phyloP scores from a whole-genome alignment of 1,140 invertebrate species.

The Yoshiicerus persimilis region DNA sequence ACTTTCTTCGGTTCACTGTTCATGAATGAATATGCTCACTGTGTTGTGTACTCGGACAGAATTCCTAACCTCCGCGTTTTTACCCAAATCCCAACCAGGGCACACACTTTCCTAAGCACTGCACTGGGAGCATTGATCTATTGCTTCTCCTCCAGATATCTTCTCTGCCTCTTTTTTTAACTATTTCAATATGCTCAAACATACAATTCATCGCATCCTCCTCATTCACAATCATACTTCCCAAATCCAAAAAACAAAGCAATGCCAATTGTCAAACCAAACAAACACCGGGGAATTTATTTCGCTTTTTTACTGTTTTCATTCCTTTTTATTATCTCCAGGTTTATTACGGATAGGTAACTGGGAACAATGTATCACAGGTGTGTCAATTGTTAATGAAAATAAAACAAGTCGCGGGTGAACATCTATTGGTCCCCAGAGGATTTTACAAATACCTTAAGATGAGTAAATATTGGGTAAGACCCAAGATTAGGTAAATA shows the following conservation, averaged over 20 bases:
- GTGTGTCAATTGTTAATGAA: not conserved
- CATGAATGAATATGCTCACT: not conserved
- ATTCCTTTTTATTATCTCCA: not conserved
- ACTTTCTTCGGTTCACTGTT: not conserved
- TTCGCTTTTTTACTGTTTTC: not conserved
- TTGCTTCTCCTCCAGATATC: not conserved
- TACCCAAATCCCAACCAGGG: not conserved
- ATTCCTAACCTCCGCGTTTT: not conserved
- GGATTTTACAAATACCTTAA: not conserved
- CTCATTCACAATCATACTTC: not conserved
- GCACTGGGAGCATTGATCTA: not conserved
- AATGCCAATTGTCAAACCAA: not conserved
- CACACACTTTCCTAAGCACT: not conserved
- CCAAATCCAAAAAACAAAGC: not conserved
- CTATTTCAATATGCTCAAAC: not conserved
- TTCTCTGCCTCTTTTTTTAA: not conserved
- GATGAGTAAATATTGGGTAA: not conserved
- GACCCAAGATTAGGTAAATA: not conserved
- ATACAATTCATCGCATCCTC: not conserved
- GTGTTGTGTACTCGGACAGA: not conserved
- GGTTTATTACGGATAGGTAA: too few relatives aligned
- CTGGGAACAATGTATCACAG: not conserved
- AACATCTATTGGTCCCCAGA: not conserved
- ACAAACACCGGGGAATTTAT: not conserved
- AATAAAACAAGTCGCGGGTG: not conserved